These are phyloP conservation scores for Ecliptopera silaceata DNA, from an alignment of 2,888 invertebrate species.

Conservation along the genomic window DNA sequence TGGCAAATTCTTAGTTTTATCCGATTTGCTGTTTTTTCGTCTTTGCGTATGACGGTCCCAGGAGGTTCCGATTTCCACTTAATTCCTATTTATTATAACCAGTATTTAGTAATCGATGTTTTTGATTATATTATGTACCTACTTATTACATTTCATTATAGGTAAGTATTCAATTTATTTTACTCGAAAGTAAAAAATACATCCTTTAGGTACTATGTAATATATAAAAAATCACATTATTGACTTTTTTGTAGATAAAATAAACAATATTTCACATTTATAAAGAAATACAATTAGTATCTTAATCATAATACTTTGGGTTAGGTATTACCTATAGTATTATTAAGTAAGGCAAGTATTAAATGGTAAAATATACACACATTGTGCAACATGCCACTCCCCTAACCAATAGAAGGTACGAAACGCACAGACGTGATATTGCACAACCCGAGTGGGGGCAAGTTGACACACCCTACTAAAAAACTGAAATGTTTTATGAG, in stretches of 20 bases:
- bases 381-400: slow-evolving; percentile 28
- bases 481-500: neutral
- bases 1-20: slow-evolving; percentile 33
- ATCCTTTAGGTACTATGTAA: too few species aligned
- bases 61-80: slow-evolving; percentile 7
- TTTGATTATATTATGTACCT: too few species aligned
- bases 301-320: neutral
- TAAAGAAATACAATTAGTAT: too few species aligned
- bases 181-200: too few species aligned
- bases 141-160: too few species aligned
- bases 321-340: neutral
- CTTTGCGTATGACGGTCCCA: slow-evolving; percentile 25
- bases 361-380: slow-evolving; percentile 1
- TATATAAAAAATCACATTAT: too few species aligned
- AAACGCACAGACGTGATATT: slow-evolving; percentile 4
- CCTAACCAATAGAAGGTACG: slow-evolving; percentile 3
- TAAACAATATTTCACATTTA: too few species aligned
- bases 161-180: too few species aligned
- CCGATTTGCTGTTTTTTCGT: slow-evolving; percentile 29
- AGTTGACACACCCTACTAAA: neutral
- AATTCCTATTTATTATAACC: too few species aligned
- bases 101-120: too few species aligned
- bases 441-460: slow-evolving; percentile 18
- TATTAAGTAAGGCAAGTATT: neutral
- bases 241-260: too few species aligned